A percentile compares a stretch with the other conserved stretches of the same genome.
phyloP scores from a whole-genome alignment of 2,797 vertebrate genomes.

The Tiaroga cobitis region DNA sequence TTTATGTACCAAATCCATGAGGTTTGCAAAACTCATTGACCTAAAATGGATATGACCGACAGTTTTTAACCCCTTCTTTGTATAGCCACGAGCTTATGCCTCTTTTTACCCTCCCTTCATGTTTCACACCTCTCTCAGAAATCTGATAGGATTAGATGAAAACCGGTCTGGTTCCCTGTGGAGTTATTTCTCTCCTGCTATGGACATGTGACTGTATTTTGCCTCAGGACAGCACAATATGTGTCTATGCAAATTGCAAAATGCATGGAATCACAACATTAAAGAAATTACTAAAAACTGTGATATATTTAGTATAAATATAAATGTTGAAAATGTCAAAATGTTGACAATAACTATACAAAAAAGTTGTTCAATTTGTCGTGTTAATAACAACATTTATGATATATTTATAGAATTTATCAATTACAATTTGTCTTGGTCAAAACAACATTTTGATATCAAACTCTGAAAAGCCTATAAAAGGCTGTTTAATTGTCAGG shows the following conservation, averaged over 20 bases:
- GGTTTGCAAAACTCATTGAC: constrained; percentile 5
- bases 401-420: no score
- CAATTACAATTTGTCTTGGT: no score
- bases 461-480: background rate
- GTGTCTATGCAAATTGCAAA: background rate
- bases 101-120: constrained; percentile 68
- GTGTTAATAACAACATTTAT: no score
- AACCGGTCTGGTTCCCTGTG: constrained; percentile 56
- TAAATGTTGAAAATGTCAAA: no score
- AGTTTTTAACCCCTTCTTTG: constrained; percentile 39
- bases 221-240: constrained; percentile 67
- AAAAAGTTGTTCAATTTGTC: no score
- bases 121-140: constrained; percentile 67
- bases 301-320: background rate
- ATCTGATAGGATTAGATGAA: constrained; percentile 66
- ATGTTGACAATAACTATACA: no score
- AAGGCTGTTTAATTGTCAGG: background rate
- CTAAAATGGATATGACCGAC: constrained; percentile 47
- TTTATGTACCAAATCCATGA: background rate
- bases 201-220: constrained; percentile 57
- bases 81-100: constrained; percentile 56
- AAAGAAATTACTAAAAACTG: background rate
- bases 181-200: constrained; percentile 62
- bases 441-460: background rate
- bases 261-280: background rate